Percentiles rank a stretch among this genome's conserved stretches.
Evolutionary conservation across 2,888 invertebrate genomes (phyloP).

Genomic region (Callinectes sapidus): DNA sequence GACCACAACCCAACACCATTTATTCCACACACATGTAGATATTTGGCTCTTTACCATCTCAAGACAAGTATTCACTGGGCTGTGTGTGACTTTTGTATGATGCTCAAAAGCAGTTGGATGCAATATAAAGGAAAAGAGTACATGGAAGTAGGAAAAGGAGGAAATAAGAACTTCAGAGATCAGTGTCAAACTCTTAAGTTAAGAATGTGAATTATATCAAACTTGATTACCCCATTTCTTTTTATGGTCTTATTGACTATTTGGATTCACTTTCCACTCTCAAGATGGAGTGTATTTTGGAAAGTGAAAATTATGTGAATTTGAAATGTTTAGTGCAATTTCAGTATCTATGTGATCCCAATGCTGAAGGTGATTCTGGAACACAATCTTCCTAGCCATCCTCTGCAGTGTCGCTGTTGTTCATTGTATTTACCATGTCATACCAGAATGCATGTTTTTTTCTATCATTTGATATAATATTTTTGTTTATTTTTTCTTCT

Average conservation of each 20-base stretch:
- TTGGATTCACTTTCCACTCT: neutral
- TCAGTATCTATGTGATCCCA: neutral
- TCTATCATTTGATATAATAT: neutral
- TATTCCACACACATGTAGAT: neutral
- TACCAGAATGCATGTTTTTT: neutral
- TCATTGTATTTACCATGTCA: conserved; percentile 34
- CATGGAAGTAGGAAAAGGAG: neutral
- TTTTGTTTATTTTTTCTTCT: neutral
- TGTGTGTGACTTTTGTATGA: neutral
- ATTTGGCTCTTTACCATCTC: neutral
- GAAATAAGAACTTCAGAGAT: neutral
- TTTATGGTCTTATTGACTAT: neutral
- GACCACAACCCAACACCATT: neutral
- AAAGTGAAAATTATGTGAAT: neutral
- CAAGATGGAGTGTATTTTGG: neutral
- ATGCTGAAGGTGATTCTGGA: neutral
- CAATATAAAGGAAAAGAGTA: neutral
- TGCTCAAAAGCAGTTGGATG: neutral
- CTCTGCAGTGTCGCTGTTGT: neutral
- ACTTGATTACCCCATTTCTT: neutral
- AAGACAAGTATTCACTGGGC: neutral
- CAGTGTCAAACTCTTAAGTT: neutral
- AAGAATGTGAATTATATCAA: neutral
- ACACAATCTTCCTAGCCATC: neutral
- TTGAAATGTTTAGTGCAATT: neutral